Evolutionary conservation across 2,888 invertebrate species (phyloP).

Genomic region (Ophioninae sp.): DNA sequence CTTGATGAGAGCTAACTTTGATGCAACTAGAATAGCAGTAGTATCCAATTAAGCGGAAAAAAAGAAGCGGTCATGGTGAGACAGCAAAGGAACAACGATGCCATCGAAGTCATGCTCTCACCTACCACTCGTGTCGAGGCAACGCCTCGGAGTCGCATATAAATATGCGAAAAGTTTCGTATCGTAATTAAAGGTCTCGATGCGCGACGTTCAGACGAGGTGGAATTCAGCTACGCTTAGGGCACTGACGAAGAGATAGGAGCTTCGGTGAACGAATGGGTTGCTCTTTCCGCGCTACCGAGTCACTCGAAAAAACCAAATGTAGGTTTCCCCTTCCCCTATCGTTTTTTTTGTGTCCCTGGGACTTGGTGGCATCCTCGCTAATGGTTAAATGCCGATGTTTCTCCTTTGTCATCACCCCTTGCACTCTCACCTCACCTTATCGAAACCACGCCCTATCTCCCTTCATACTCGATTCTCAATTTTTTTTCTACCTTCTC

Average conservation of each 20-base stretch:
- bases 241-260: conserved; percentile 41
- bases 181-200: conserved; percentile 63
- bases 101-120: conserved; percentile 32
- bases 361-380: conserved; percentile 48
- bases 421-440: conserved; percentile 18
- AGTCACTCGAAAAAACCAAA: conserved; percentile 41
- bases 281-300: conserved; percentile 30
- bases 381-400: conserved; percentile 54
- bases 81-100: conserved; percentile 8
- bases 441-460: background rate
- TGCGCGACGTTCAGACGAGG: conserved; percentile 43
- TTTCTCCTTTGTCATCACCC: conserved; percentile 46
- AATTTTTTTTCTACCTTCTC: background rate
- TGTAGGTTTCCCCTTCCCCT: conserved; percentile 25
- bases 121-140: conserved; percentile 26
- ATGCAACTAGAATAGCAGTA: conserved; percentile 20
- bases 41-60: conserved; percentile 31
- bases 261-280: conserved; percentile 45
- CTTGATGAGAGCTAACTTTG: background rate
- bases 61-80: background rate
- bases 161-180: conserved; percentile 57
- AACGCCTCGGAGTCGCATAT: conserved; percentile 51
- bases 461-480: background rate
- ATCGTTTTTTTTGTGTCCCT: background rate
- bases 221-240: conserved; percentile 49